Evolutionary conservation across 2,797 vertebrate species (phyloP).

Genomic region (Enoplosus armatus): DNA sequence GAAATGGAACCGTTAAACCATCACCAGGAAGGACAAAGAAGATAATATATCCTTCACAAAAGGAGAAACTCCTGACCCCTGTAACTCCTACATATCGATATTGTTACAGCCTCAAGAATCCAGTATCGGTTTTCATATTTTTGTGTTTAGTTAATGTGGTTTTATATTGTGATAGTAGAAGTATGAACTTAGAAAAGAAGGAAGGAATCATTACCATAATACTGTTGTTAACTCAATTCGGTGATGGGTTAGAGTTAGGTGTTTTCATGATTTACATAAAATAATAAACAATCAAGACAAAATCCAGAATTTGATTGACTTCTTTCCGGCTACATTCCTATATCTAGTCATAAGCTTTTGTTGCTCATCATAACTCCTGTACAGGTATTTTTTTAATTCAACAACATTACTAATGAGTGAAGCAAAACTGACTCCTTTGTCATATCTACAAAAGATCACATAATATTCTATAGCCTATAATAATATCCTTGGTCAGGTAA

Average conservation of each 20-base stretch:
- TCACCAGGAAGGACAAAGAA: constrained; percentile 11
- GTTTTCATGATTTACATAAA: not conserved
- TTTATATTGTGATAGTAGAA: not conserved
- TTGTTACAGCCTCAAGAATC: too few relatives aligned
- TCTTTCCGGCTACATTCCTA: not conserved
- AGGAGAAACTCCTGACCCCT: too few relatives aligned
- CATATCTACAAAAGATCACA: not conserved
- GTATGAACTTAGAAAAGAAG: not conserved
- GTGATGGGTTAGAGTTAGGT: too few relatives aligned
- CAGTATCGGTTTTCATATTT: too few relatives aligned
- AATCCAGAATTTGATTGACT: not conserved
- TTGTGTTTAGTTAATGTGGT: not conserved
- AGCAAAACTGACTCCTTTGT: not conserved
- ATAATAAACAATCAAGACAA: not conserved
- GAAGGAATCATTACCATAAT: not conserved
- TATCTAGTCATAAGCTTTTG: not conserved
- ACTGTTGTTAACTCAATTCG: not conserved
- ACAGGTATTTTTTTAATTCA: not conserved
- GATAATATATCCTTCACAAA: not conserved
- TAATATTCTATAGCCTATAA: not conserved
- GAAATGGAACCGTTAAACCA: constrained; percentile 15
- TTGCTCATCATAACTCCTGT: not conserved
- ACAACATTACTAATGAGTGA: not conserved
- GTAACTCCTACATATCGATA: too few relatives aligned
- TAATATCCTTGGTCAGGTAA: not conserved